Evolutionary conservation across 2,888 invertebrate species (phyloP).

Genomic region (Scotopteryx bipunctaria): DNA sequence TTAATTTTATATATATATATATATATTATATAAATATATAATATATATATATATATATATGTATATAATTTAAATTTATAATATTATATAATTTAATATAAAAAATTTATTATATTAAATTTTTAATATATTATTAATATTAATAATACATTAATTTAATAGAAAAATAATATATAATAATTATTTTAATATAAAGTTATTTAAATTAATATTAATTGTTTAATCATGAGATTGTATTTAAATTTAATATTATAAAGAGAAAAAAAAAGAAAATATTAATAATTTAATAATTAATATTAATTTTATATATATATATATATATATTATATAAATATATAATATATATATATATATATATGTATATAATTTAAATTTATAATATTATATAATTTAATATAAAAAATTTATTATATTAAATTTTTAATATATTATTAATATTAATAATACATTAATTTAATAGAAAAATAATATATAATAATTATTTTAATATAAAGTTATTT

Average conservation of each 20-base stretch:
- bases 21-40: constrained; percentile 10
- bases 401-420: constrained; percentile 21
- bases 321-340: constrained; percentile 8
- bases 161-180: constrained; percentile 40
- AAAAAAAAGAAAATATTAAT: constrained; percentile 40
- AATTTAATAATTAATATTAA: constrained; percentile 31
- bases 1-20: constrained; percentile 20
- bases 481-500: constrained; percentile 38
- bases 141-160: constrained; percentile 40
- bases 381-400: neutral
- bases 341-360: too few species aligned
- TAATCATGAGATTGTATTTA: constrained; percentile 37
- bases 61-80: constrained; percentile 25
- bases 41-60: constrained; percentile 30
- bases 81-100: constrained; percentile 24
- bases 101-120: constrained; percentile 17
- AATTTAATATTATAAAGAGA: constrained; percentile 45
- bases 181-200: constrained; percentile 39
- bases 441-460: constrained; percentile 34
- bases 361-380: neutral
- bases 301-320: constrained; percentile 10
- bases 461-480: constrained; percentile 41
- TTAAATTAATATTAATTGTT: constrained; percentile 41
- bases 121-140: constrained; percentile 27
- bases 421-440: constrained; percentile 20